Evolutionary conservation across 2,113 vertebrate species (phyloP).

Genomic region (Aviceda subcristata): DNA sequence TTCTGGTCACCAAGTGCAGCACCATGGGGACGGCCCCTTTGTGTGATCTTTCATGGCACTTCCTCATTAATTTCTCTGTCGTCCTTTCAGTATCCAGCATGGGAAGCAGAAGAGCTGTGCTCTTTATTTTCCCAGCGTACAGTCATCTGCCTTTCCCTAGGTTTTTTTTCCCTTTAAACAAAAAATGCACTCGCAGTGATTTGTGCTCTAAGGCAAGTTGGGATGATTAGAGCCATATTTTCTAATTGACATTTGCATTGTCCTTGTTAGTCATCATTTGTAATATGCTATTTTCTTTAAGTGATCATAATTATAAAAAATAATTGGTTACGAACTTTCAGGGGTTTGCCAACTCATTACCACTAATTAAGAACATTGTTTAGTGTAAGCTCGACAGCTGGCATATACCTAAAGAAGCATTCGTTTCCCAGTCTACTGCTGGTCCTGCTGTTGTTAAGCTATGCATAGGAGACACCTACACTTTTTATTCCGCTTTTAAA

Average conservation of each 20-base stretch:
- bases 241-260: constrained; percentile 16
- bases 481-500: not conserved
- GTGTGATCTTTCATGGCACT: not conserved
- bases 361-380: constrained; percentile 30
- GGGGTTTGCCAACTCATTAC: constrained; percentile 28
- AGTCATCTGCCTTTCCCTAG: not conserved
- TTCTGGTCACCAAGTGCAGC: not conserved
- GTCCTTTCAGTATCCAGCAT: not conserved
- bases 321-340: not conserved
- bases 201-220: not conserved
- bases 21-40: not conserved
- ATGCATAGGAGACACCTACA: not conserved
- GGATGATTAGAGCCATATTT: constrained; percentile 4
- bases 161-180: not conserved
- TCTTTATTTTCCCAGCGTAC: not conserved
- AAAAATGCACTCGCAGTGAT: not conserved
- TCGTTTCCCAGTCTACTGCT: not conserved
- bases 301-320: constrained; percentile 9
- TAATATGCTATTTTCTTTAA: not conserved
- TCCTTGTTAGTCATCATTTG: constrained; percentile 7
- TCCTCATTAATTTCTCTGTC: not conserved
- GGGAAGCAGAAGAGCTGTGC: not conserved
- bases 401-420: constrained; percentile 14
- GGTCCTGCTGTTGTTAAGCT: not conserved
- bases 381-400: not conserved